These are phyloP conservation scores for Ophiodon elongatus DNA, from an alignment of 2,113 vertebrate species.

Conservation along the genomic window DNA sequence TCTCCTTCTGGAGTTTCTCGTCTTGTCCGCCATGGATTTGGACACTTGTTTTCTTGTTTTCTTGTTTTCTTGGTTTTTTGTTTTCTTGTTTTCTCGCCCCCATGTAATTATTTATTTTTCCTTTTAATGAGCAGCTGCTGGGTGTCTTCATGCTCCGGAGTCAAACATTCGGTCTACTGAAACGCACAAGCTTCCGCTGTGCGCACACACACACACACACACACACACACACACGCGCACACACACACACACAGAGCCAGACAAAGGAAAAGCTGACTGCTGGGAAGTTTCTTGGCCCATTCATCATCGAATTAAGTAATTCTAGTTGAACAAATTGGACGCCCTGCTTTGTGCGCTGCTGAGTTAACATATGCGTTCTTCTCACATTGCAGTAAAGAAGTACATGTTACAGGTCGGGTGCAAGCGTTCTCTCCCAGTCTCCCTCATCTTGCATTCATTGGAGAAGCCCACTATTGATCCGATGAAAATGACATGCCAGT, in stretches of 20 bases:
- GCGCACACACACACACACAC: conserved; percentile 49
- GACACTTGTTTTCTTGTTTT: not conserved
- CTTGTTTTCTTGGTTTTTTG: no score
- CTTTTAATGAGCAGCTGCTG: conserved; percentile 59
- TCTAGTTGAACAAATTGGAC: conserved; percentile 64
- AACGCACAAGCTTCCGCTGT: conserved; percentile 41
- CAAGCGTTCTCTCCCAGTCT: not conserved
- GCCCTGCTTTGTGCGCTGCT: conserved; percentile 58
- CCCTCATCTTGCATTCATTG: not conserved
- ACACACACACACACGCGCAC: no score
- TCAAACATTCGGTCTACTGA: conserved; percentile 53
- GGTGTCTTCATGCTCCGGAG: conserved; percentile 30
- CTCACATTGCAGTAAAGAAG: conserved; percentile 20
- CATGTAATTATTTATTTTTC: conserved; percentile 26
- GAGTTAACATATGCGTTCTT: conserved; percentile 56
- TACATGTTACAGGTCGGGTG: conserved; percentile 5
- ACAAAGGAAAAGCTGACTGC: conserved; percentile 65
- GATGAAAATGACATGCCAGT: conserved; percentile 27
- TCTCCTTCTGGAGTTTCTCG: not conserved
- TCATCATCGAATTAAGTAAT: conserved; percentile 74
- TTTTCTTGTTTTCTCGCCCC: no score
- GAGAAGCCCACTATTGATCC: not conserved
- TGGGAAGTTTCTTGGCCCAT: conserved; percentile 69
- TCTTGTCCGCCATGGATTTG: not conserved
- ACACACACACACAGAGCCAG: no score